Base-by-base conservation (phyloP, 2,797 vertebrate genomes). In the Pipistrellus kuhlii region DNA sequence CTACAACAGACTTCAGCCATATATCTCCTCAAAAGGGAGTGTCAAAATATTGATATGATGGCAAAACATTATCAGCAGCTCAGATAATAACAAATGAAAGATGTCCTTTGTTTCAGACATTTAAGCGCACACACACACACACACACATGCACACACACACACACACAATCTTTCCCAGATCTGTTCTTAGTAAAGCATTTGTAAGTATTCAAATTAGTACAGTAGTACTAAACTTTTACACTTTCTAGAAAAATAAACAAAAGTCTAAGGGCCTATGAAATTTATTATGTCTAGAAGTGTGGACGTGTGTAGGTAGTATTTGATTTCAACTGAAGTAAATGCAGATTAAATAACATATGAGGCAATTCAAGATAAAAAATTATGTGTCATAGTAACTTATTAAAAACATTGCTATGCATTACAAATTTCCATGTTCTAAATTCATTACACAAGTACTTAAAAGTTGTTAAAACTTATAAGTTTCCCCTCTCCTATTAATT, bases 251-350 rank as follows among this genome's bases (percentile, higher is more conserved):
- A 87, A 78, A 73, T 68, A 73, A 64, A 6, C 15, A 76, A 55
- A 78, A 23, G 1, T n/a, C 17, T 92, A 46, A 80, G 91, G 55
- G 3, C 0, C 32, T 90, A 1, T 53, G 6, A 88, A 90, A 76
- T 55, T 38, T 72, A 44, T 64, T 87, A 90, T 85, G 11, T 82
- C n/a, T 66, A 59, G 35, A 82, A 41, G 2, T 32, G 1, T 20
- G 3, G 8, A 14, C n/a, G 6, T 41, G 18, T 77, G 2, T 57
- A n/a, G 23, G 53, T 18, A 35, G 1, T 51, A 38, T 35, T 80
- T 93, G 66, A 76, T 91, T 62, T 81, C 32, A 85, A 10, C 5
- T 41, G 35, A 83, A 95, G n/a, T 66, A 86, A 86, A 80, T 90
- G 4, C 6, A 68, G 30, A 66, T 59, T 78, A 21, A 86, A 46